Base-by-base conservation (phyloP, 1,140 invertebrate genomes). In the Probaryconus sp. region DNA sequence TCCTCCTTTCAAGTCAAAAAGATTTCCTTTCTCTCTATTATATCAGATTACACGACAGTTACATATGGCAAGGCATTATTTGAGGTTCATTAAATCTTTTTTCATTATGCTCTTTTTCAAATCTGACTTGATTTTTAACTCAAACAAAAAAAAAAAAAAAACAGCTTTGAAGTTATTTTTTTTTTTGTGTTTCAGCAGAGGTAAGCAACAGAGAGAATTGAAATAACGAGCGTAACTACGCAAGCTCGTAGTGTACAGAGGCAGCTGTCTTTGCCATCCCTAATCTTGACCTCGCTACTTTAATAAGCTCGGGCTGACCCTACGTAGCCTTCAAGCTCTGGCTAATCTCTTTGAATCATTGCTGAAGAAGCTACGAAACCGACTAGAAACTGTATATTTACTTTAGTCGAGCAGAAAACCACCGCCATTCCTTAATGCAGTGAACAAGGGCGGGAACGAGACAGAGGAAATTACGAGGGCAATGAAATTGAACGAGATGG, bases 221-320 rank as follows among this genome's bases (percentile, higher is more conserved):
- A 38, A 60, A 60, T 51, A 69, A 37, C 33, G 30, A 13, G 7
- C 14, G 18, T 31, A 17, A 48, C 24, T n/a, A 5, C 28, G 14
- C 28, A 31, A 11, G 20, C 21, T 7, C 21, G 13, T 45, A 26
- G 28, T 48, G 26, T 30, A 14, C 26, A 43, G 16, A 13, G 18
- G 16, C 20, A 24, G 13, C 28, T 63, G 50, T 40, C 55, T 70
- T 47, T 64, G 50, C 21, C 47, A 43, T 48, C 10, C 48, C 58
- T 64, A 75, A 68, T 75, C 71, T 75, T 63, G 50, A 69, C 37
- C 58, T 63, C 51, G 43, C 40, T 35, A 61, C 43, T 68, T 58
- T 68, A 69, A 75, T 63, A 67, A 63, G 50, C 48, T 50, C 17
- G 11, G 24, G 24, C 31, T 74, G 63, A 74, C 50, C 63, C 50